phyloP scores from a whole-genome alignment of 2,113 vertebrate species.

The Rhinopithecus roxellana region DNA sequence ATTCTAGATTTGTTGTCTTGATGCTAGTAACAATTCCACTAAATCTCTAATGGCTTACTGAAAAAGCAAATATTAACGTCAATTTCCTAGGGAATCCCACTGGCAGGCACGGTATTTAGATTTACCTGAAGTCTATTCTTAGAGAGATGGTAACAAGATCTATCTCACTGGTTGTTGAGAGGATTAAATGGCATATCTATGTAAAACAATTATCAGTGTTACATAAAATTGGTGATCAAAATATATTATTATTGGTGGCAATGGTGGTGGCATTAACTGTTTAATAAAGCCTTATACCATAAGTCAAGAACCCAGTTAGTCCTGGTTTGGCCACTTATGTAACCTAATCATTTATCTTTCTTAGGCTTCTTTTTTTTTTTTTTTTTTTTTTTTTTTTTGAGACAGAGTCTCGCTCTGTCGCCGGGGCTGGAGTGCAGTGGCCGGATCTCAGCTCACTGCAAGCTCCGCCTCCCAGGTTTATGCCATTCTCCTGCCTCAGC shows the following conservation, averaged over 20 bases:
- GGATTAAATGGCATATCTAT: background rate
- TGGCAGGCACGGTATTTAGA: background rate
- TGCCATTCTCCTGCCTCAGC: no score
- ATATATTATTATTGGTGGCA: background rate
- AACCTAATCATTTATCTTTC: background rate
- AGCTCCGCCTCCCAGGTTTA: no score
- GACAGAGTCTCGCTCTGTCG: no score
- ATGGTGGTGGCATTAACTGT: background rate
- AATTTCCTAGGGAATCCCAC: background rate
- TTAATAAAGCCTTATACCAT: background rate
- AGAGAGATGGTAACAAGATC: background rate
- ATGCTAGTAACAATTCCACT: background rate
- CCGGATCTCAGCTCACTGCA: no score
- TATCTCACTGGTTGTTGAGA: background rate
- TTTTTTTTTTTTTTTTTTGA: background rate
- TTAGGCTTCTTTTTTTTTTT: background rate
- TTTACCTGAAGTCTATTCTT: background rate
- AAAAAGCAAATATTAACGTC: background rate
- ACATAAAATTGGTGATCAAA: slow-evolving; percentile 1
- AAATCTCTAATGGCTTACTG: background rate
- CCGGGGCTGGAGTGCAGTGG: no score
- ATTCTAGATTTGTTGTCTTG: background rate
- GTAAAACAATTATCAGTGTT: slow-evolving; percentile 14
- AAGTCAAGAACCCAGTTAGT: slow-evolving; percentile 4
- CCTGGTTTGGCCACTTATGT: background rate